Conservation (phyloP, 2,888 invertebrate species). For the Thalpophila matura region DNA sequence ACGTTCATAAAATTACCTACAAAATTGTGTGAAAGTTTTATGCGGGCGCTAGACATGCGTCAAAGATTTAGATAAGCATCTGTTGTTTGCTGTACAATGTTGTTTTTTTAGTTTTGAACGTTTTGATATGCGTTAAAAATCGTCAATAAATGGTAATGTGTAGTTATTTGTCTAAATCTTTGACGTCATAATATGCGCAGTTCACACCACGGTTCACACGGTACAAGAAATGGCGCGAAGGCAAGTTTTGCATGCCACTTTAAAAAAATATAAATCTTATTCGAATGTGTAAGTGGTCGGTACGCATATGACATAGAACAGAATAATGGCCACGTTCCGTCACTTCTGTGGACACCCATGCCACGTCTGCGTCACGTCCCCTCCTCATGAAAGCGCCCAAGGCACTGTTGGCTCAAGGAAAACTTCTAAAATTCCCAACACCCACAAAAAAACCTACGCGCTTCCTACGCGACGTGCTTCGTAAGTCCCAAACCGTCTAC, state of each 20-base stretch:
- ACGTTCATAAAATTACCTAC: conserved; percentile 4
- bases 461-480: neutral
- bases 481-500: neutral
- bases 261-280: no score
- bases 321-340: neutral
- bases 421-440: conserved; percentile 1
- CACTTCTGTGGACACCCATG: neutral
- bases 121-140: no score
- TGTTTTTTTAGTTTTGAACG: no score
- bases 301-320: no score
- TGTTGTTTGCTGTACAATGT: no score
- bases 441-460: conserved; percentile 3
- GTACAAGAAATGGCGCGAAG: neutral
- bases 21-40: neutral
- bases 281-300: no score
- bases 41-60: no score
- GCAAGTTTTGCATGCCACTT: neutral
- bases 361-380: neutral
- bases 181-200: no score
- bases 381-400: neutral
- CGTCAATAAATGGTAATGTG: no score
- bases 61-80: no score
- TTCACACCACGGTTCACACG: neutral
- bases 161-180: no score
- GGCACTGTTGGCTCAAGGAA: neutral